A percentile compares a stretch with the other conserved stretches of the same genome.
phyloP scores from a whole-genome alignment of 1,140 invertebrate species.

The Eurosta solidaginis region DNA sequence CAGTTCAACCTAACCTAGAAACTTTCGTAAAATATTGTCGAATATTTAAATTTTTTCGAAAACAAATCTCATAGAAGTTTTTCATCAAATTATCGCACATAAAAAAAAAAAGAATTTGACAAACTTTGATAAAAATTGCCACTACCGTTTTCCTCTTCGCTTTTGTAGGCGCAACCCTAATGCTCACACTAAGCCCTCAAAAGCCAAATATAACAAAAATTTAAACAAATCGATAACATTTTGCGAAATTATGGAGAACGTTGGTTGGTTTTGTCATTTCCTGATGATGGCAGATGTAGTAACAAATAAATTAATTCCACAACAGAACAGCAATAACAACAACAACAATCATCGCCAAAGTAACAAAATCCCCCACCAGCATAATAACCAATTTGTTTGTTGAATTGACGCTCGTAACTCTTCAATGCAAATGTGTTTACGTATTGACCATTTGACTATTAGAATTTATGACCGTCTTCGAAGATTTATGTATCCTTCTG shows the following conservation, averaged over 20 bases:
- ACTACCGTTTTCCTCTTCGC: too few relatives aligned
- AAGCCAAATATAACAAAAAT: neutral
- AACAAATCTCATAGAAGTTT: too few relatives aligned
- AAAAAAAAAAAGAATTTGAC: too few relatives aligned
- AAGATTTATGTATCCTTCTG: slow-evolving; percentile 16
- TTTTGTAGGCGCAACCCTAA: too few relatives aligned
- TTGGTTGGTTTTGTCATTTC: neutral
- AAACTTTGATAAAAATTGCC: too few relatives aligned
- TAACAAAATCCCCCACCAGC: neutral
- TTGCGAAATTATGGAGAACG: neutral
- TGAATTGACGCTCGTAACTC: slow-evolving; percentile 14
- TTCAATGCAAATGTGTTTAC: slow-evolving; percentile 13
- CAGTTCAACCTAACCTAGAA: too few relatives aligned
- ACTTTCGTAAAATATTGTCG: too few relatives aligned
- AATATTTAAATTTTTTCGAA: too few relatives aligned
- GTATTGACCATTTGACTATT: neutral
- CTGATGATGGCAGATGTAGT: neutral
- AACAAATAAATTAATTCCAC: too few relatives aligned
- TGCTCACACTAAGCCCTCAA: neutral
- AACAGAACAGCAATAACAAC: neutral
- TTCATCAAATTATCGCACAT: too few relatives aligned
- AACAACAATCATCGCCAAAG: neutral
- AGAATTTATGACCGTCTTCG: neutral
- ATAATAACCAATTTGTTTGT: slow-evolving; percentile 19
- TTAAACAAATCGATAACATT: neutral